Evolutionary conservation across 2,113 vertebrate genomes (phyloP), one percentile per base, ranked within the genome.

Genomic region (Microcebus ravelobensis): DNA sequence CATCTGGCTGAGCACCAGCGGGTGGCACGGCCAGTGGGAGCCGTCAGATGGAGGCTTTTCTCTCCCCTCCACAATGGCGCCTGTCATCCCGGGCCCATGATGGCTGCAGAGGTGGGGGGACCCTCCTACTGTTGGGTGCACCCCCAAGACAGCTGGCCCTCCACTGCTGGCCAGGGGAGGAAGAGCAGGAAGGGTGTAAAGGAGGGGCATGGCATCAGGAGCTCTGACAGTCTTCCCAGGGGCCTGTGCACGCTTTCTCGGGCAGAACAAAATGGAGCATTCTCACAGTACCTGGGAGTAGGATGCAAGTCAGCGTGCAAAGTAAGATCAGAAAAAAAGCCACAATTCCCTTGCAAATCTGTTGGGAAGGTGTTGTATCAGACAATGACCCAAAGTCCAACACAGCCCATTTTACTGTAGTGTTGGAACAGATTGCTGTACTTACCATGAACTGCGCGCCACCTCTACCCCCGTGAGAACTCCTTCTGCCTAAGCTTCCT

Each of bases 261-360:
- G 21, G 55, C 15, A n/a, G 57, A 81, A 25, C 36, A 13, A 17
- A 25, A 8, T 15, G 55, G 31, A 23, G 2, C 13, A 17, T 57
- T 77, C 31, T 81, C 23, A 21, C 0, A 0, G 14, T 9, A 5
- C 65, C 52, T 0, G 0, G 45, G n/a, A 8, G 18, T 1, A 25
- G 18, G 34, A 6, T 9, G 18, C 17, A 48, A 39, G 61, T 23
- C 85, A 52, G 4, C 21, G 3, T 42, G 13, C 68, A 15, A 63
- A 13, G 45, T 31, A 18, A 29, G 23, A 71, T 12, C 42, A 59
- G 31, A 21, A 63, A 42, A 87, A 87, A 73, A 50, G 77, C 7
- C 45, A n/a, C 21, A 13, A 0, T 14, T n/a, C 11, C 14, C n/a
- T 67, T 18, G 42, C 5, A 17, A 42, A 20, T 25, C 50, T 45